Conservation (phyloP, 2,113 vertebrate species). For the Parotia lawesii region DNA sequence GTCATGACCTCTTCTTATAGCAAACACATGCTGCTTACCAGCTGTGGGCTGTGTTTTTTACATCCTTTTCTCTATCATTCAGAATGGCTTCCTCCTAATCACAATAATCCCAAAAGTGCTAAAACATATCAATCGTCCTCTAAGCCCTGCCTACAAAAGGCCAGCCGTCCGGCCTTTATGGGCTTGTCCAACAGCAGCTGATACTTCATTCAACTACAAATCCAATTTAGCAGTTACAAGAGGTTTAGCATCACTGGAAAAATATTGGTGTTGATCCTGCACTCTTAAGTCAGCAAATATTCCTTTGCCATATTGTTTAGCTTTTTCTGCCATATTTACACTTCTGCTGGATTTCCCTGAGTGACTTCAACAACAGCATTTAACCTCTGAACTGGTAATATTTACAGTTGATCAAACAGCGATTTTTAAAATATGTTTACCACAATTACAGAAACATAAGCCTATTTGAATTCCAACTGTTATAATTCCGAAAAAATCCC, state of each 20-base stretch:
- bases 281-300: conserved; percentile 73
- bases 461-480: conserved; percentile 8
- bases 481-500: not conserved
- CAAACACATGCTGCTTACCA: conserved; percentile 82
- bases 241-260: conserved; percentile 80
- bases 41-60: conserved; percentile 78
- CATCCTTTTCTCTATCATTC: conserved; percentile 77
- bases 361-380: conserved; percentile 32
- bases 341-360: conserved; percentile 48
- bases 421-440: conserved; percentile 34
- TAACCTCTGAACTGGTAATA: conserved; percentile 60
- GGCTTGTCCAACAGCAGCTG: conserved; percentile 82
- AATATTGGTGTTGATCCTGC: conserved; percentile 77
- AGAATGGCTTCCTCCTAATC: conserved; percentile 84
- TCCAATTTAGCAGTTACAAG: conserved; percentile 87
- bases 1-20: conserved; percentile 76
- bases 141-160: conserved; percentile 84
- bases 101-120: conserved; percentile 86
- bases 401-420: conserved; percentile 18
- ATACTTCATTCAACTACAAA: conserved; percentile 90
- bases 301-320: conserved; percentile 63
- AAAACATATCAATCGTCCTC: conserved; percentile 87
- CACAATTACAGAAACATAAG: conserved; percentile 37
- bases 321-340: conserved; percentile 64
- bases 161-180: conserved; percentile 79